Percentiles rank a stretch among this genome's conserved stretches.
Evolutionary conservation across 2,797 vertebrate genomes (phyloP).

Genomic region (Okamejei kenojei): DNA sequence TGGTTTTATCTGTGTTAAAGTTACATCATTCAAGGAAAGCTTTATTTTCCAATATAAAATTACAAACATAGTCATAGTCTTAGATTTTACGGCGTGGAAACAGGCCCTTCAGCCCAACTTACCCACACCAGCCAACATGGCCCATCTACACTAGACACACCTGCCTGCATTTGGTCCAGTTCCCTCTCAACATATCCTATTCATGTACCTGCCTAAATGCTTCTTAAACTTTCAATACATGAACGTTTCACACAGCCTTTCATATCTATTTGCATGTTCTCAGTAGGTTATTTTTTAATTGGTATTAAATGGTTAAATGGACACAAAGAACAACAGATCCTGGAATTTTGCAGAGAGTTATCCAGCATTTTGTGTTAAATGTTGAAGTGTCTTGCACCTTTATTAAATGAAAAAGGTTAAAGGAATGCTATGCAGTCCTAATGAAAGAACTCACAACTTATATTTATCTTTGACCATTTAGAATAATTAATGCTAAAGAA

Average conservation of each 20-base stretch:
- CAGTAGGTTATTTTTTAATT: not conserved
- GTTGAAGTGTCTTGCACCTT: not conserved
- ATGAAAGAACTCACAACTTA: not conserved
- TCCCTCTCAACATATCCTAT: too few species aligned
- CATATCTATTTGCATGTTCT: not conserved
- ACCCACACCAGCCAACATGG: too few species aligned
- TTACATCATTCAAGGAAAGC: not conserved
- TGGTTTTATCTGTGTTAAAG: not conserved
- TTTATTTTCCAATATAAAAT: not conserved
- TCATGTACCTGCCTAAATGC: too few species aligned
- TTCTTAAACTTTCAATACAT: not conserved
- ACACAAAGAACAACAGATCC: too few species aligned
- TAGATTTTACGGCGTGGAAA: too few species aligned
- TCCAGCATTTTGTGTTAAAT: too few species aligned
- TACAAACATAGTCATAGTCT: not conserved
- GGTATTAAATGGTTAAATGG: not conserved
- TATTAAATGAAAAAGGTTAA: not conserved
- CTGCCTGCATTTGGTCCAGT: too few species aligned
- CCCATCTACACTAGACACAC: too few species aligned
- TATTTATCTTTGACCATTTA: not conserved
- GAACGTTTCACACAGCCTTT: not conserved
- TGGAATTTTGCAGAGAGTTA: too few species aligned
- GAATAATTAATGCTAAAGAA: slow-evolving; percentile 1
- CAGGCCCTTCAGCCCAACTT: too few species aligned
- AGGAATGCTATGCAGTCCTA: not conserved